Base-by-base conservation (phyloP, 1,140 invertebrate species). In the Cyclargus thomasi region DNA sequence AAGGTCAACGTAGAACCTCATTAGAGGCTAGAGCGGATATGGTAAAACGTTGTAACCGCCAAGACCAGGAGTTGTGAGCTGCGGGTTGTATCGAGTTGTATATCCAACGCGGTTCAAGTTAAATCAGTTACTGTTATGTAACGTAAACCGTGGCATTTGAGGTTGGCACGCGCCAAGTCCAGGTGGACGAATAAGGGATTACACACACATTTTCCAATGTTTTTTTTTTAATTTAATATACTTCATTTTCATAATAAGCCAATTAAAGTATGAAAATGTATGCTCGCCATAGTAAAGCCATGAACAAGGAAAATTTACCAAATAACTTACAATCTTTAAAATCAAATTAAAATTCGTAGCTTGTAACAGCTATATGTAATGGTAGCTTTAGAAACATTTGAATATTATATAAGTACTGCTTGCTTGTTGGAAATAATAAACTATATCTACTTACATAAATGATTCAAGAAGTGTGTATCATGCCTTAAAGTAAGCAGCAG, bases 81-180 rank as follows among this genome's bases (percentile, higher is more conserved):
- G 39, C 14, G 14, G 39, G 11, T 2, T 47, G 39, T 47, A 47
- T 47, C 10, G 39, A 47, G 39, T 47, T 47, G 14, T 8, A 47
- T 47, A 14, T 4, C 10, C 14, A 2, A 47, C 39, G 39, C 39
- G 39, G 39, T 47, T 47, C 39, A 47, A 47, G 39, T 47, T 47
- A 47, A 14, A 47, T 47, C 39, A 11, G 39, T 47, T 47, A 47
- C 14, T 47, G 39, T 47, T 47, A 47, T 59, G 55, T 59, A 59
- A 59, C 55, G 55, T 59, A 59, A 18, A 20, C 20, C 21, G 62
- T 63, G 67, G 63, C 67, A 62, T 68, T 68, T 57, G 63, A 18
- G 62, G 62, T 64, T 57, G 57, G 66, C 66, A 67, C 66, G 66
- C 66, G 57, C 63, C 39, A 16, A 47, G 39, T 55, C 67, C 67